Conservation (phyloP, 2,113 vertebrate genomes). For the Alectura lathami region DNA sequence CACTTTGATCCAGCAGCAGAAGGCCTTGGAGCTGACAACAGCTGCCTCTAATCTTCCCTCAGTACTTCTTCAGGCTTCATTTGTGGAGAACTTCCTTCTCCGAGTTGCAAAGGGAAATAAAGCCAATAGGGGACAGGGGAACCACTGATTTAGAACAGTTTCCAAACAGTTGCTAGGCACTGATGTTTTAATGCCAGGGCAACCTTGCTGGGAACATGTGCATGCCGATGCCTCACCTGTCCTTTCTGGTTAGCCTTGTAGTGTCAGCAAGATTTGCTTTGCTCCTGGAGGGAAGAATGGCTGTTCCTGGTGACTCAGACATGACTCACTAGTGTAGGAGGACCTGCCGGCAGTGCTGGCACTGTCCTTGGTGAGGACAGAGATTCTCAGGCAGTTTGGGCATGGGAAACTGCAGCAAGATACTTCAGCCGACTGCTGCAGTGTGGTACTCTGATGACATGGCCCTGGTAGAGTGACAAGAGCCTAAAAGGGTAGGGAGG, state of each 20-base stretch:
- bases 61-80: background rate
- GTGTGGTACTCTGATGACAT: background rate
- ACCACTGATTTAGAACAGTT: background rate
- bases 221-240: slow-evolving; percentile 40
- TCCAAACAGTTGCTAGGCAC: background rate
- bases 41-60: slow-evolving; percentile 11
- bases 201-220: background rate
- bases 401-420: background rate
- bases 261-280: slow-evolving; percentile 8
- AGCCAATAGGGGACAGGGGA: background rate
- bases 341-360: background rate
- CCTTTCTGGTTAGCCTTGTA: slow-evolving; percentile 50
- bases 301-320: slow-evolving; percentile 72
- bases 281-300: slow-evolving; percentile 39
- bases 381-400: background rate
- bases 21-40: background rate
- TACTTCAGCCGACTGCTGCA: fast-evolving
- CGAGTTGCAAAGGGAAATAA: background rate
- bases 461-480: background rate
- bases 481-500: background rate
- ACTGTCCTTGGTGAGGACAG: background rate
- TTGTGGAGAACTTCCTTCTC: background rate
- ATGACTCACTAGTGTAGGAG: slow-evolving; percentile 55
- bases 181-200: background rate
- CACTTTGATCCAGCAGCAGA: background rate